A percentile compares a stretch with the other conserved stretches of the same genome.
phyloP scores from a whole-genome alignment of 30 jellyfish, hydroid and myxozoan species.

The Morbakka virulenta region DNA sequence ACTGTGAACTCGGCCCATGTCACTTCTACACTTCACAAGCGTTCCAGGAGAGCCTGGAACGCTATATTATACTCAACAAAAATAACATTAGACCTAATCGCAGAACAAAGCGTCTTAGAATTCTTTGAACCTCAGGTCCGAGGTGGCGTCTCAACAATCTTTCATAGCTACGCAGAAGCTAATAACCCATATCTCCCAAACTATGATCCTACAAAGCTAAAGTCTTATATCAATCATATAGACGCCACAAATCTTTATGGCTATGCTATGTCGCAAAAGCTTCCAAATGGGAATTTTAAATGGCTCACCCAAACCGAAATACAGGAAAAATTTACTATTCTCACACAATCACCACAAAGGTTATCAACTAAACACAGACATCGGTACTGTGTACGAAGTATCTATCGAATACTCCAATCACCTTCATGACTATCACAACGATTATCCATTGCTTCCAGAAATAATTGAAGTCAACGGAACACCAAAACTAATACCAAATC shows the following conservation, averaged over 20 bases:
- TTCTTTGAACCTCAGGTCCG: constrained; percentile 6
- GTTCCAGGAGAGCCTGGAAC: constrained; percentile 48
- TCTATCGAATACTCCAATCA: no score
- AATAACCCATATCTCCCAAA: no score
- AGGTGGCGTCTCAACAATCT: no score
- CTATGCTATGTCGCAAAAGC: constrained; percentile 70
- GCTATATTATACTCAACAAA: constrained; percentile 26
- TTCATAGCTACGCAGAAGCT: no score
- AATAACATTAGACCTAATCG: constrained; percentile 11
- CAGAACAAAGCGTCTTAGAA: constrained; percentile 2
- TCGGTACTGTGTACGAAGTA: constrained; percentile 17
- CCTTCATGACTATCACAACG: no score
- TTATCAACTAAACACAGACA: constrained; percentile 40
- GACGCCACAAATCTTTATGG: constrained; percentile 78
- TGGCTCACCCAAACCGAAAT: constrained; percentile 37
- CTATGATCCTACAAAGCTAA: no score
- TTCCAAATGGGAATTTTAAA: no score
- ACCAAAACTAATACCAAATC: constrained; percentile 44
- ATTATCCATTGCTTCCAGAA: constrained; percentile 33
- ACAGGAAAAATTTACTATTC: constrained; percentile 36
- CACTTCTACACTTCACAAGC: constrained; percentile 50
- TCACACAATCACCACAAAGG: constrained; percentile 17
- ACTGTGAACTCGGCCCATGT: constrained; percentile 5
- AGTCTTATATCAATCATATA: no score
- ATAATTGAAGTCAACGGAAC: constrained; percentile 22